Base-by-base conservation (phyloP, 2,888 invertebrate genomes). In the Elmis aenea region DNA sequence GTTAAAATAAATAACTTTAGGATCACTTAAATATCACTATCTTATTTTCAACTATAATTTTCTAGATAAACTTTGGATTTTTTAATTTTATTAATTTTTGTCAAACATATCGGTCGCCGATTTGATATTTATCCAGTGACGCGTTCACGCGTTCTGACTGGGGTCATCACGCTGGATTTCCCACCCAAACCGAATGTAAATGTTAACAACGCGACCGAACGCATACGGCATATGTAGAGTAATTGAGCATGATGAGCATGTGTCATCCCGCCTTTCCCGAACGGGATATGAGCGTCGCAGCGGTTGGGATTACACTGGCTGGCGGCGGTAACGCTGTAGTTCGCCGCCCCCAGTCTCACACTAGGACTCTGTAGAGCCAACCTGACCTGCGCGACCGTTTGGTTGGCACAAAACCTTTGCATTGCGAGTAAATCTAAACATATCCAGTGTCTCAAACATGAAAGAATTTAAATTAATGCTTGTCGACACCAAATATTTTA, bases 191-290 rank as follows among this genome's bases (percentile, higher is more conserved):
- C n/a, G n/a, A n/a, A n/a, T n/a, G n/a, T n/a, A 42, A 38, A 37
- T 24, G 34, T 45, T 41, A 35, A 37, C 36, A 20, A 34, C 20
- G 13, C 26, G 21, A 21, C 33, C 34, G 45, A 45, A 39, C 42
- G 40, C 26, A 42, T 34, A 41, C 41, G 41, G 35, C 35, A 51
- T 50, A 50, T 50, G 51, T 46, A 46, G 34, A 42, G 46, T 43
- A 54, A 52, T 53, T 51, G 54, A 42, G 46, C 54, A 52, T 51
- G 54, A 57, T 54, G 48, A 51, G 51, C 57, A 53, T 54, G 57
- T 54, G 53, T 55, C 56, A 58, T 54, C 48, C 43, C 48, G 50
- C 32, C 32, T 31, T 33, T 42, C 38, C 21, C 36, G 25, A 29
- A 26, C 38, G 31, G 37, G 33, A 38, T 18, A 33, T 30, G 30